These are phyloP conservation scores for Gracilinanus agilis DNA, from an alignment of 2,113 vertebrate species.

Conservation along the genomic window DNA sequence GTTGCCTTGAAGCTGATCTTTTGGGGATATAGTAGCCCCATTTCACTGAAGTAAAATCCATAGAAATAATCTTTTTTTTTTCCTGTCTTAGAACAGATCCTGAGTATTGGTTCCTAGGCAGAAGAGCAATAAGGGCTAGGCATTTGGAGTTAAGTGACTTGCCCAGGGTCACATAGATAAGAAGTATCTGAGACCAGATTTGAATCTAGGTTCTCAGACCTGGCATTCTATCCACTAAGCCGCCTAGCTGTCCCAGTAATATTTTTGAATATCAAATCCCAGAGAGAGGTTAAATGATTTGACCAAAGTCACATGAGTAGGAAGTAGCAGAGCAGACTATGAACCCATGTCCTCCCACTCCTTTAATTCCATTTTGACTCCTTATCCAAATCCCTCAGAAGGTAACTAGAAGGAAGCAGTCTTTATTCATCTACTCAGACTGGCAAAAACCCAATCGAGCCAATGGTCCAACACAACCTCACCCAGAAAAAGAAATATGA, in stretches of 20 bases:
- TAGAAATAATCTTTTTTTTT: too few relatives aligned
- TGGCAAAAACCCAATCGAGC: background rate
- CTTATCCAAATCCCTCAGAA: background rate
- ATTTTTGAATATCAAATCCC: background rate
- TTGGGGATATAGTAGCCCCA: too few relatives aligned
- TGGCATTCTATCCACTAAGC: too few relatives aligned
- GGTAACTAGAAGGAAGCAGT: background rate
- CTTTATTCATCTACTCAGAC: background rate
- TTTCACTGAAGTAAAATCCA: too few relatives aligned
- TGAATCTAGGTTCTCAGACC: too few relatives aligned
- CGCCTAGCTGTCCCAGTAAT: too few relatives aligned
- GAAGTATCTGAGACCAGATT: too few relatives aligned
- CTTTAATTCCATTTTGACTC: background rate
- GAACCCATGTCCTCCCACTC: background rate
- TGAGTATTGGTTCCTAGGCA: too few relatives aligned
- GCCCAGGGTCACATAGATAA: too few relatives aligned
- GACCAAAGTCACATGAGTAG: background rate
- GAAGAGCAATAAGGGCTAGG: too few relatives aligned
- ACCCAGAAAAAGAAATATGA: constrained; percentile 54
- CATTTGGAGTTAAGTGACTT: too few relatives aligned
- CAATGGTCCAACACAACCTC: background rate
- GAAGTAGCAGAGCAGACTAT: background rate
- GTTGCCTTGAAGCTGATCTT: background rate
- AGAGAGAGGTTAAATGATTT: background rate
- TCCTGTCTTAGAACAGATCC: too few relatives aligned